Percentiles rank a stretch among this genome's conserved stretches.
Evolutionary conservation across 2,888 invertebrate genomes (phyloP).

Genomic region (Bombylius major): DNA sequence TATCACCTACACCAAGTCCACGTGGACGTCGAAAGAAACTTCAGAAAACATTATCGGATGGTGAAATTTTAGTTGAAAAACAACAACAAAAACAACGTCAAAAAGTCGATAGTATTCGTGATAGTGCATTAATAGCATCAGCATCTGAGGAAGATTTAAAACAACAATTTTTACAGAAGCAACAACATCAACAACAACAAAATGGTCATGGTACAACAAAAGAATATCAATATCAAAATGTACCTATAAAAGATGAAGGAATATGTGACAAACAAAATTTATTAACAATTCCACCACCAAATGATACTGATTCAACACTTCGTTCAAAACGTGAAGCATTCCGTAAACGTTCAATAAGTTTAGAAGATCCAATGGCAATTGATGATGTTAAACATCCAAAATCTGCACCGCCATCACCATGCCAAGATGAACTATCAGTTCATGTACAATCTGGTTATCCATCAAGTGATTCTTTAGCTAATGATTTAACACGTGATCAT

Average conservation of each 20-base stretch:
- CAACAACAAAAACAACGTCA: constrained; percentile 20
- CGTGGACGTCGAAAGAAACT: constrained; percentile 42
- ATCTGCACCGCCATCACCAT: constrained; percentile 54
- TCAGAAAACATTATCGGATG: constrained; percentile 69
- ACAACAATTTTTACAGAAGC: constrained; percentile 18
- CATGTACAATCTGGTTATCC: constrained; percentile 54
- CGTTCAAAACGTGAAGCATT: constrained; percentile 51
- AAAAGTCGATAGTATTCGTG: constrained; percentile 35
- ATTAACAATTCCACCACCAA: constrained; percentile 20
- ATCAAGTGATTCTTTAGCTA: constrained; percentile 72
- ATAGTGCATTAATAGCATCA: constrained; percentile 42
- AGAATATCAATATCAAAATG: constrained; percentile 13
- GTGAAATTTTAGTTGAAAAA: constrained; percentile 58
- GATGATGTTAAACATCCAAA: constrained; percentile 37
- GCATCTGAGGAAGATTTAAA: constrained; percentile 52
- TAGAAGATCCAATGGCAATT: constrained; percentile 45
- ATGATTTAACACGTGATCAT: constrained; percentile 64
- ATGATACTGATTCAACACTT: constrained; percentile 21
- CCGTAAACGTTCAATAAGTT: constrained; percentile 60
- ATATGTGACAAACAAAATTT: constrained; percentile 16
- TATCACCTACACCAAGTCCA: constrained; percentile 50
- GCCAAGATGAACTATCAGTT: constrained; percentile 40
- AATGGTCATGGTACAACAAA: background rate
- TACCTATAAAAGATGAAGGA: constrained; percentile 18
- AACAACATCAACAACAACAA: background rate